These are phyloP conservation scores for Orientallactaga sibirica DNA, from an alignment of 2,797 vertebrate species.

Conservation along the genomic window DNA sequence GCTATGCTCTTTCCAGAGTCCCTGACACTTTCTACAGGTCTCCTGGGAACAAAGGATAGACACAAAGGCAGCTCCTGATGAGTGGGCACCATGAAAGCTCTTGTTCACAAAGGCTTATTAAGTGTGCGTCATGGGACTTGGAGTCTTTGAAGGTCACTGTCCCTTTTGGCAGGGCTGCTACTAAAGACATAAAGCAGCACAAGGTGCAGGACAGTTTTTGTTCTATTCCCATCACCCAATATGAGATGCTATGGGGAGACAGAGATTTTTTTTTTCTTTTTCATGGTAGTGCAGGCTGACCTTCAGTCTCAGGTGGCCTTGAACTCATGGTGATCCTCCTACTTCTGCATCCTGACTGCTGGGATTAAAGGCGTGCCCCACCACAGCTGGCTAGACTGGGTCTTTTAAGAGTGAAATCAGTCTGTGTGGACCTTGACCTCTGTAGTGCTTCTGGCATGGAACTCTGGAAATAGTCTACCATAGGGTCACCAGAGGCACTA, in stretches of 20 bases:
- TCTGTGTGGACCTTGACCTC: too few relatives aligned
- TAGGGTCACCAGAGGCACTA: background rate
- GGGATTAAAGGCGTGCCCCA: too few relatives aligned
- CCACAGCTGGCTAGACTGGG: too few relatives aligned
- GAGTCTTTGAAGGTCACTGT: background rate
- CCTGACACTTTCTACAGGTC: slow-evolving; percentile 97
- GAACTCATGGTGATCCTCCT: too few relatives aligned
- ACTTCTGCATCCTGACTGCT: too few relatives aligned
- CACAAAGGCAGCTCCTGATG: slow-evolving; percentile 65
- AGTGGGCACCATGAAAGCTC: background rate
- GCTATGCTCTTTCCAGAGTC: slow-evolving; percentile 97
- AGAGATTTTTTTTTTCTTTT: too few relatives aligned
- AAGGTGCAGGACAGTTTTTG: background rate
- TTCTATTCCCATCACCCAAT: background rate
- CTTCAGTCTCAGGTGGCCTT: too few relatives aligned
- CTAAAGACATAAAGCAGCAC: background rate
- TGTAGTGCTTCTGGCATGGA: background rate
- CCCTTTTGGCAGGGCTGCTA: background rate
- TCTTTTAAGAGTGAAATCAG: slow-evolving; percentile 8
- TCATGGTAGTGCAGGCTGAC: too few relatives aligned
- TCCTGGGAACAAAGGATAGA: slow-evolving; percentile 88
- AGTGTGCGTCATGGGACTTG: background rate
- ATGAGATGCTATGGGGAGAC: background rate
- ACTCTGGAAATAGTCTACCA: background rate
- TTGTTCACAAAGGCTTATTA: background rate